Base-by-base conservation (phyloP, 23 tunicate genomes). In the Oikopleura dioica region DNA sequence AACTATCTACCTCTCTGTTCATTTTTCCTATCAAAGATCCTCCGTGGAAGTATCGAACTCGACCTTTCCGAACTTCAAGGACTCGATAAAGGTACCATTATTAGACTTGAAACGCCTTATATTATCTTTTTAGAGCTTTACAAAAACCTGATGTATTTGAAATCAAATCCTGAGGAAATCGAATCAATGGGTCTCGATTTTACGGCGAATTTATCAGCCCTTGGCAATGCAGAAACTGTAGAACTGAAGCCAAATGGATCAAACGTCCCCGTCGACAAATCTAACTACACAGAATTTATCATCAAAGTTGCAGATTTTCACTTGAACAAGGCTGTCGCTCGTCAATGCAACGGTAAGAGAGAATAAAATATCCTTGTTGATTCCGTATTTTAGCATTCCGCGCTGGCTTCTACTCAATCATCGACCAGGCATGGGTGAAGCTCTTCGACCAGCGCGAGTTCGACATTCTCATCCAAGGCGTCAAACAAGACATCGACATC, bases 291-390 rank as follows among this genome's bases (percentile, higher is more conserved):
- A 21, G 72, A 63, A 28, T 63, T 12, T 28, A 63, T 63, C 72
- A 63, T 63, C 72, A 63, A 31, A 63, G 33, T 63, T 24, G 72
- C 72, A 23, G 72, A 63, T 63, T 63, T 63, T 63, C 72, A 63
- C 26, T 31, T 63, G 33, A 63, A 63, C 26, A 23, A 31, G 26
- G 2, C 32, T 21, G 26, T 63, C 16, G 5, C 30, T 12, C 5
- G 30, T 16, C 72, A 63, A 23, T 63, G 72, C 26, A 24, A 21
- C n/a, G n/a, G n/a, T n/a, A n/a, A n/a, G n/a, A n/a, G n/a, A n/a
- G n/a, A n/a, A n/a, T n/a, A n/a, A n/a, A n/a, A n/a, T n/a, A n/a
- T n/a, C n/a, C n/a, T n/a, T n/a, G n/a, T n/a, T n/a, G n/a, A n/a
- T n/a, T n/a, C n/a, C n/a, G n/a, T n/a, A n/a, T n/a, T n/a, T n/a